phyloP scores from a whole-genome alignment of 2,888 invertebrate genomes.

The Cartodere bifasciata region DNA sequence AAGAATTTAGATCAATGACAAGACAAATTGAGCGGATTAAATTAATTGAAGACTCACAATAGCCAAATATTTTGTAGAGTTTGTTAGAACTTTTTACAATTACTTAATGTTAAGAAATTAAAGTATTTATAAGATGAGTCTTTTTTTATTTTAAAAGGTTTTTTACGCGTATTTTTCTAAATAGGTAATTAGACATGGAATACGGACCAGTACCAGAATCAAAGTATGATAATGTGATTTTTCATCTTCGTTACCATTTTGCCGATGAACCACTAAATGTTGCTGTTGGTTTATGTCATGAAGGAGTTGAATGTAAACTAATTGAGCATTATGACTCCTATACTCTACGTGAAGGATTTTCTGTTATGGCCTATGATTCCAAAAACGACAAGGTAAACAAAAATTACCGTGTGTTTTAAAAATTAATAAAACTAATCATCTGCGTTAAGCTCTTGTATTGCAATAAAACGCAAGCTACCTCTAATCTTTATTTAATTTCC shows the following conservation, averaged over 20 bases:
- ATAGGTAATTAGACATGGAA: slow-evolving; percentile 28
- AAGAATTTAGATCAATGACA: slow-evolving; percentile 20
- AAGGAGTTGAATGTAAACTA: slow-evolving; percentile 56
- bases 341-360: slow-evolving; percentile 63
- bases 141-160: neutral
- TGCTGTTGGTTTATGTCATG: slow-evolving; percentile 58
- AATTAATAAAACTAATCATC: too few species aligned
- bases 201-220: slow-evolving; percentile 37
- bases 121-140: neutral
- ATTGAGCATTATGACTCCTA: slow-evolving; percentile 58
- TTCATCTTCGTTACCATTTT: slow-evolving; percentile 61
- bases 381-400: slow-evolving; percentile 46
- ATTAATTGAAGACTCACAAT: slow-evolving; percentile 17
- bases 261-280: slow-evolving; percentile 74
- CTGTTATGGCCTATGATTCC: slow-evolving; percentile 51
- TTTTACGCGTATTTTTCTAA: neutral
- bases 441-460: too few species aligned
- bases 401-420: too few species aligned
- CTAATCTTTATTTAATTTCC: too few species aligned
- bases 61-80: neutral
- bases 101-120: neutral
- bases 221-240: slow-evolving; percentile 49
- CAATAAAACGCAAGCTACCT: too few species aligned
- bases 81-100: neutral
- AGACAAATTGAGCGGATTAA: slow-evolving; percentile 21